Percentiles rank a stretch among this genome's conserved stretches.
Conservation (phyloP, 2,113 vertebrate genomes). For the Pelodiscus sinensis region DNA sequence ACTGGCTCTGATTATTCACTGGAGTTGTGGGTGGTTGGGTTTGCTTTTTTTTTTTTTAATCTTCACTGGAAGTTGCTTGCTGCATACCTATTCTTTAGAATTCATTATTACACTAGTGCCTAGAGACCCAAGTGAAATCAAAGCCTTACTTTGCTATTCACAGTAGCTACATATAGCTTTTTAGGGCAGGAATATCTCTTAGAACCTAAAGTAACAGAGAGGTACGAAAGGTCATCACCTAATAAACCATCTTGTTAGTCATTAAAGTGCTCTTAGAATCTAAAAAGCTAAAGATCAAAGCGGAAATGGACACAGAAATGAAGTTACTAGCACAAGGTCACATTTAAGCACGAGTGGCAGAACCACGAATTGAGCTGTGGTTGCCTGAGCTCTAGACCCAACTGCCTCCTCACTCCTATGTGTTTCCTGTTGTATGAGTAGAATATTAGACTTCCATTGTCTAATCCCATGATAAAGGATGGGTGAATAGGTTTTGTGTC, state of each 20-base stretch:
- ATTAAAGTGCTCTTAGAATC: too few relatives aligned
- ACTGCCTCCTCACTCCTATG: neutral
- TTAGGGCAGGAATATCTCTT: neutral
- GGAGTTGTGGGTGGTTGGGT: neutral
- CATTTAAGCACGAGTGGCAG: neutral
- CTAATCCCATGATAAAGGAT: neutral
- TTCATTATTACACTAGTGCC: neutral
- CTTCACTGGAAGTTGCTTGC: neutral
- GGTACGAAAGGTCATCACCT: too few relatives aligned
- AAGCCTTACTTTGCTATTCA: neutral
- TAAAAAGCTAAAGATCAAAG: neutral
- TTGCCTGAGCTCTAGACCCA: neutral
- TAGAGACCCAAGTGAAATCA: neutral
- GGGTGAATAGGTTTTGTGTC: neutral
- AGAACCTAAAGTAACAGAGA: neutral
- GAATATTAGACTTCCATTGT: neutral
- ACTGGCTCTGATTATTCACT: neutral
- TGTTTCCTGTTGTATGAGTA: neutral
- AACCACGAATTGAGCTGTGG: neutral
- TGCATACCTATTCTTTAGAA: neutral
- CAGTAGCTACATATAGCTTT: neutral
- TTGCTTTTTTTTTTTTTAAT: neutral
- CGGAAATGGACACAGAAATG: neutral
- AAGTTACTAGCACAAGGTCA: neutral
- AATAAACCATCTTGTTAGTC: too few relatives aligned